These are phyloP conservation scores for Bergia puertoricense DNA, from an alignment of 92 coral and sea anemone species.

Conservation along the genomic window DNA sequence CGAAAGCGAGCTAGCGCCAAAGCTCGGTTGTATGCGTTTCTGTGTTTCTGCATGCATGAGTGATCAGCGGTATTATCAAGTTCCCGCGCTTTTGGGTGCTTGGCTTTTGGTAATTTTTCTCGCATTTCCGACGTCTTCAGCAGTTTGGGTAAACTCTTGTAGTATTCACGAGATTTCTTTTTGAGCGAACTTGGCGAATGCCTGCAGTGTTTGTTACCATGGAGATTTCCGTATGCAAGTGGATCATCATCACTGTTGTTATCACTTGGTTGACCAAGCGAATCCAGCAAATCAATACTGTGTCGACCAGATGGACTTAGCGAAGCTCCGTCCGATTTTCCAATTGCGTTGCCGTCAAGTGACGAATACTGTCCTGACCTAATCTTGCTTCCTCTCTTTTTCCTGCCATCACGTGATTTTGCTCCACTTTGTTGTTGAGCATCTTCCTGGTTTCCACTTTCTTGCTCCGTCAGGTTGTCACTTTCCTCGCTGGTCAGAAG, in stretches of 20 bases:
- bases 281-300: background rate
- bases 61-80: conserved; percentile 55
- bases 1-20: conserved; percentile 71
- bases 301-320: background rate
- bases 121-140: conserved; percentile 75
- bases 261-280: conserved; percentile 19
- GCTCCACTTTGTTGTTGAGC: background rate
- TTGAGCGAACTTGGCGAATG: conserved; percentile 50
- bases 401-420: background rate
- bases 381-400: background rate
- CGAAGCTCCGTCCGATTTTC: background rate
- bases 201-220: conserved; percentile 71
- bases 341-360: background rate
- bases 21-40: conserved; percentile 79
- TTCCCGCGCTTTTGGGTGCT: conserved; percentile 24
- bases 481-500: conserved; percentile 22
- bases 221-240: conserved; percentile 39
- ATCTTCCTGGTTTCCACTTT: background rate
- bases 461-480: conserved; percentile 15
- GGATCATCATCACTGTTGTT: conserved; percentile 28
- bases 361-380: background rate
- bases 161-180: conserved; percentile 63
- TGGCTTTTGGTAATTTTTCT: conserved; percentile 53
- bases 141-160: conserved; percentile 72
- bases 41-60: conserved; percentile 67